A percentile compares a stretch with the other conserved stretches of the same genome.
Conservation (phyloP, 2,888 invertebrate genomes). For the Phyllotreta striolata region DNA sequence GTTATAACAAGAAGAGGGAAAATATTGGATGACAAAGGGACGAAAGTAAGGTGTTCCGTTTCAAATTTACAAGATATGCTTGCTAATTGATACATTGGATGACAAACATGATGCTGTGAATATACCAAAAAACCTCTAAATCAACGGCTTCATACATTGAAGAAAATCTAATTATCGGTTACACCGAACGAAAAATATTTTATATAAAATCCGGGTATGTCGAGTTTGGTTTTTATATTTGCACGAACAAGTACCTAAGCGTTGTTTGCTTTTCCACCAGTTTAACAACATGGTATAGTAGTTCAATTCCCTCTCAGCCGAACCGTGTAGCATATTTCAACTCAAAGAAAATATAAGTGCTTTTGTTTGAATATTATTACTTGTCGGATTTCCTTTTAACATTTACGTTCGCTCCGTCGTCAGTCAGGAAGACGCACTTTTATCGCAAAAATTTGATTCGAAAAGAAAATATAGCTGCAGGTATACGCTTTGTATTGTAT, state of each 20-base stretch:
- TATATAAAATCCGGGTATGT: no score
- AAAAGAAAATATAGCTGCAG: slow-evolving; percentile 10
- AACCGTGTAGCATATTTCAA: slow-evolving; percentile 32
- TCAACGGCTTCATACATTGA: no score
- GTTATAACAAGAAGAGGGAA: no score
- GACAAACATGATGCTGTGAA: no score
- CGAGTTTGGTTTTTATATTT: background rate
- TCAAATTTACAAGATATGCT: no score
- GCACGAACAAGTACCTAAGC: background rate
- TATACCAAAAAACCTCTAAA: no score
- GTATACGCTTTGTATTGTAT: background rate
- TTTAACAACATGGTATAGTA: slow-evolving; percentile 30
- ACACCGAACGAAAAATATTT: no score
- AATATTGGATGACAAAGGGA: no score
- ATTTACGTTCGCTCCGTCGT: slow-evolving; percentile 19
- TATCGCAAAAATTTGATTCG: slow-evolving; percentile 8
- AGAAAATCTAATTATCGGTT: no score
- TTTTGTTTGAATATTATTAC: slow-evolving; percentile 35
- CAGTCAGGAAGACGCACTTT: slow-evolving; percentile 1
- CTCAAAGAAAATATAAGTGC: slow-evolving; percentile 36
- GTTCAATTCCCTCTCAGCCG: slow-evolving; percentile 33
- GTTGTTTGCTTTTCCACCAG: slow-evolving; percentile 10
- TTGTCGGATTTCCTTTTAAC: slow-evolving; percentile 33
- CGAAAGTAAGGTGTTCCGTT: no score
- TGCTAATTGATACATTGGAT: no score